phyloP scores from a whole-genome alignment of 1,140 invertebrate genomes.

The Euschistus heros region DNA sequence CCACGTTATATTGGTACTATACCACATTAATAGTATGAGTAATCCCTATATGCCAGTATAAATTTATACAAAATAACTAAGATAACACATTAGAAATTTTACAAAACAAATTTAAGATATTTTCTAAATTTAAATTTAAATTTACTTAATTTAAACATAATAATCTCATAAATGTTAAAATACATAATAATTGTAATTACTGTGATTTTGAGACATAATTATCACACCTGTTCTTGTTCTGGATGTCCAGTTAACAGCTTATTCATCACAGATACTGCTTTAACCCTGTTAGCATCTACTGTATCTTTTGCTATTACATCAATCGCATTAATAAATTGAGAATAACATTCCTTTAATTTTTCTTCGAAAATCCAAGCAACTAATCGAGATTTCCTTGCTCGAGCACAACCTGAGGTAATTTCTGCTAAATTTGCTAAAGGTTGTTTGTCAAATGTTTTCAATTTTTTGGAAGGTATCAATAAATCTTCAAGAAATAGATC shows the following conservation, averaged over 20 bases:
- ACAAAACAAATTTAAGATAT: no score
- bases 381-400: conserved; percentile 39
- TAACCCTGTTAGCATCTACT: conserved; percentile 68
- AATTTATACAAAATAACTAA: no score
- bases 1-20: no score
- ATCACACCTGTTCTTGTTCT: conserved; percentile 70
- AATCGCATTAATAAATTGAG: conserved; percentile 54
- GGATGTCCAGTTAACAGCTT: conserved; percentile 70
- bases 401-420: conserved; percentile 33
- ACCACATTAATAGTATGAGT: no score
- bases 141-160: no score
- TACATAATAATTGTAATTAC: no score
- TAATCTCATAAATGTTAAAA: no score
- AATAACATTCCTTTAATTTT: conserved; percentile 65
- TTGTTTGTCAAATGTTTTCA: conserved; percentile 62
- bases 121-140: no score
- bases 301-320: conserved; percentile 52
- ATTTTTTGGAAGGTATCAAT: conserved; percentile 57
- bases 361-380: conserved; percentile 69
- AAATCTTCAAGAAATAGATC: conserved; percentile 70
- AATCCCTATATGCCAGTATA: no score
- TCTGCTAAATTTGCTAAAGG: conserved; percentile 34
- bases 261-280: conserved; percentile 64
- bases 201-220: no score
- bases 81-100: no score